These are phyloP conservation scores for Pseudocheirus occidentalis DNA, from an alignment of 2,797 vertebrate genomes.

Conservation along the genomic window DNA sequence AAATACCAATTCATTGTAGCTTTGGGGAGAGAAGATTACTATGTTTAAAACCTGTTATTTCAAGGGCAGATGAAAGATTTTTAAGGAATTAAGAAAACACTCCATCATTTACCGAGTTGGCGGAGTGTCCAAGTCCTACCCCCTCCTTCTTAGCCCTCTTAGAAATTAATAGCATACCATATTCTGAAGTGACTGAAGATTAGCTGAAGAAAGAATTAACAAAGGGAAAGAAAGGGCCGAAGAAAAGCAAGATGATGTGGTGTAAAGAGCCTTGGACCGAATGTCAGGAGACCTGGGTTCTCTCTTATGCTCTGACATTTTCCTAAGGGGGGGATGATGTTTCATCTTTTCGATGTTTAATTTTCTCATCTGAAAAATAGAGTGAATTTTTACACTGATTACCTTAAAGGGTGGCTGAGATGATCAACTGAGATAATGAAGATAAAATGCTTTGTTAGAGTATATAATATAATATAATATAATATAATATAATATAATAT, in stretches of 20 bases:
- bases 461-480: neutral
- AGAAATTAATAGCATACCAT: constrained; percentile 60
- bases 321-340: neutral
- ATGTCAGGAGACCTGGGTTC: neutral
- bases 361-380: neutral
- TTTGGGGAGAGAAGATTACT: constrained; percentile 47
- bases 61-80: constrained; percentile 63
- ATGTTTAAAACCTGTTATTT: constrained; percentile 67
- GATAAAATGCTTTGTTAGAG: neutral
- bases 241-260: neutral
- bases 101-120: constrained; percentile 65
- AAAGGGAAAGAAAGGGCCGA: constrained; percentile 42
- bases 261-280: neutral
- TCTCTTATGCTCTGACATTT: neutral
- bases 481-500: too few relatives aligned
- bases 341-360: neutral
- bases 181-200: constrained; percentile 59
- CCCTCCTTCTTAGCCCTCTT: constrained; percentile 49
- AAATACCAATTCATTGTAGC: constrained; percentile 34
- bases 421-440: neutral
- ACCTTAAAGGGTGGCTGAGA: neutral
- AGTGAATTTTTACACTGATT: constrained; percentile 1
- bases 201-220: constrained; percentile 40
- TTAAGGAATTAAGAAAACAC: constrained; percentile 65
- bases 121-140: constrained; percentile 47